Evolutionary conservation across 2,888 invertebrate genomes (phyloP).

Genomic region (Vannuccia rotundouncinata): DNA sequence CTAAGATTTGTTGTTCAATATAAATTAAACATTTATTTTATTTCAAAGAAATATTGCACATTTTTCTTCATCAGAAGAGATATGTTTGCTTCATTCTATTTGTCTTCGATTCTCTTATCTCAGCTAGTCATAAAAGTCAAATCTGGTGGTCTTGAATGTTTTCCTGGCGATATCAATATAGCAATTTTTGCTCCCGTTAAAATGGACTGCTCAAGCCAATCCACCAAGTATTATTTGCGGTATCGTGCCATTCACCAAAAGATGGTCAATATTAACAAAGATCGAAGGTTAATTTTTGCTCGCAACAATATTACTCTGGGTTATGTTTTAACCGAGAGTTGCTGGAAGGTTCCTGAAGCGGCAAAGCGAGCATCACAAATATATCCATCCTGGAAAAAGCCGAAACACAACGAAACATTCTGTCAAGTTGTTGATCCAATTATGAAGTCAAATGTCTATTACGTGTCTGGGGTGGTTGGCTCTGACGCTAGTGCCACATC

Average conservation of each 20-base stretch:
- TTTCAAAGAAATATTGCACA: too few relatives aligned
- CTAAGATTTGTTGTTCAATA: too few relatives aligned
- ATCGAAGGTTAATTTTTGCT: background rate
- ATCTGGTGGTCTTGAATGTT: background rate
- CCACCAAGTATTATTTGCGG: background rate
- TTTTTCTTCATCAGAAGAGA: background rate
- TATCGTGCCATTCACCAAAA: background rate
- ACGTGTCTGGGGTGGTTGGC: background rate
- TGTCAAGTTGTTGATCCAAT: background rate
- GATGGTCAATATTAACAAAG: background rate
- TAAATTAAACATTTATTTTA: too few relatives aligned
- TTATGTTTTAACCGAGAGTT: background rate
- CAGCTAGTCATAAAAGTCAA: too few relatives aligned
- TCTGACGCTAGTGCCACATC: background rate
- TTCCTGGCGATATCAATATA: constrained; percentile 1
- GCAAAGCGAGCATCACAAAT: background rate
- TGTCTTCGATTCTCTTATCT: background rate
- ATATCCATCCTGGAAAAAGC: background rate
- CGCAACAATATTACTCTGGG: constrained; percentile 6
- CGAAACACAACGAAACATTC: background rate
- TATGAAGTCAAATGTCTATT: background rate
- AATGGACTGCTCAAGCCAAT: background rate
- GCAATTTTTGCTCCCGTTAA: background rate
- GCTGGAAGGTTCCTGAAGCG: background rate
- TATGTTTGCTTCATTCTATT: too few relatives aligned